A percentile compares a stretch with the other conserved stretches of the same genome.
Conservation (phyloP, 2,888 invertebrate species). For the Argyra leucocephala region DNA sequence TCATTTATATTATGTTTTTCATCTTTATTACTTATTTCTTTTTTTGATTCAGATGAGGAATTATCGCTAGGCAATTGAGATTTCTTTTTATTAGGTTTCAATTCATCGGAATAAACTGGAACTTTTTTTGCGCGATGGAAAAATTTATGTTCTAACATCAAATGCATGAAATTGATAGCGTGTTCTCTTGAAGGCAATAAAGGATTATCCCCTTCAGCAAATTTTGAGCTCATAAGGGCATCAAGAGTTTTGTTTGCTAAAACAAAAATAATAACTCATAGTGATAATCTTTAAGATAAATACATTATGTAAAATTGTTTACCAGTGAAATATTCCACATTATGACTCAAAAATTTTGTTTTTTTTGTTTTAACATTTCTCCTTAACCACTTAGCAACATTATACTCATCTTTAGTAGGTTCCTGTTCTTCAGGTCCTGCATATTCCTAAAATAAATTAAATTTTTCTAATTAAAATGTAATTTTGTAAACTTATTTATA, state of each 20-base stretch:
- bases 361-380: slow-evolving; percentile 90
- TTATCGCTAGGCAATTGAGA: slow-evolving; percentile 15
- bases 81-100: slow-evolving; percentile 25
- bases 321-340: slow-evolving; percentile 95
- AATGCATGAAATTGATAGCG: slow-evolving; percentile 68
- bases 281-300: slow-evolving; percentile 20
- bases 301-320: slow-evolving; percentile 25
- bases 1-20: slow-evolving; percentile 32
- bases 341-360: slow-evolving; percentile 91
- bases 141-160: slow-evolving; percentile 83
- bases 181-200: slow-evolving; percentile 74
- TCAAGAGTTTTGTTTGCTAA: slow-evolving; percentile 81
- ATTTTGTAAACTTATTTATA: not conserved
- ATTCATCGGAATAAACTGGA: slow-evolving; percentile 44
- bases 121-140: slow-evolving; percentile 91
- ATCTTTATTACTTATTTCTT: slow-evolving; percentile 14
- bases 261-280: slow-evolving; percentile 21
- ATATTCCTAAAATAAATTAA: slow-evolving; percentile 35
- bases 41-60: not conserved
- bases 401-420: slow-evolving; percentile 81
- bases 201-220: slow-evolving; percentile 64
- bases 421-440: slow-evolving; percentile 44
- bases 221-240: slow-evolving; percentile 81
- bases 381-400: slow-evolving; percentile 87
- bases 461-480: not conserved